Evolutionary conservation across 2,113 vertebrate species (phyloP).

Genomic region (Strigops habroptila): DNA sequence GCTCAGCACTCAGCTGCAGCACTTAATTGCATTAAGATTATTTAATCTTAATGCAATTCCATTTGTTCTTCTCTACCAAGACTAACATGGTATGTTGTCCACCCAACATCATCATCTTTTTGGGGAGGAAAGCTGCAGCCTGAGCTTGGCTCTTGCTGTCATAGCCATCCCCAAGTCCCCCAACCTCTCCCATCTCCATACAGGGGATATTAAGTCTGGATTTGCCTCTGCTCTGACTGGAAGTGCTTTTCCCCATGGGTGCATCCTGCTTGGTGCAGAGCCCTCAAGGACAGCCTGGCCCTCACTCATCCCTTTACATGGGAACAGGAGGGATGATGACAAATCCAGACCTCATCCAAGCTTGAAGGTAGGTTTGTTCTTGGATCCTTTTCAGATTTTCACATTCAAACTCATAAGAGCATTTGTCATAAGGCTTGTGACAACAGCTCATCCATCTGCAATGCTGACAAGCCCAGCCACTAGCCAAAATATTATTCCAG

Average conservation of each 20-base stretch:
- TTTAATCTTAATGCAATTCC: background rate
- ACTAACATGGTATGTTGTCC: too few species aligned
- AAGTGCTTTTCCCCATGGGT: background rate
- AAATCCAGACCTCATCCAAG: background rate
- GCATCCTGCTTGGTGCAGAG: background rate
- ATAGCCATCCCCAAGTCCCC: background rate
- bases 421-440: background rate
- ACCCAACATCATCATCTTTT: background rate
- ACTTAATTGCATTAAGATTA: background rate
- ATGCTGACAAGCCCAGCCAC: background rate
- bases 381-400: background rate
- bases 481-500: background rate
- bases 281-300: background rate
- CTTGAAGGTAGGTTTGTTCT: background rate
- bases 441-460: background rate
- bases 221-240: background rate
- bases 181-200: background rate
- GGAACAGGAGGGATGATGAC: background rate
- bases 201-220: background rate
- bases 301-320: fast-evolving
- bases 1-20: too few species aligned
- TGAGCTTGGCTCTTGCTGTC: background rate
- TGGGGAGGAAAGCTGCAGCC: background rate
- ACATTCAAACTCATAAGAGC: background rate
- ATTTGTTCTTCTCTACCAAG: background rate